Conservation (phyloP, 2,797 vertebrate species). For the Leptatherina wallacei region DNA sequence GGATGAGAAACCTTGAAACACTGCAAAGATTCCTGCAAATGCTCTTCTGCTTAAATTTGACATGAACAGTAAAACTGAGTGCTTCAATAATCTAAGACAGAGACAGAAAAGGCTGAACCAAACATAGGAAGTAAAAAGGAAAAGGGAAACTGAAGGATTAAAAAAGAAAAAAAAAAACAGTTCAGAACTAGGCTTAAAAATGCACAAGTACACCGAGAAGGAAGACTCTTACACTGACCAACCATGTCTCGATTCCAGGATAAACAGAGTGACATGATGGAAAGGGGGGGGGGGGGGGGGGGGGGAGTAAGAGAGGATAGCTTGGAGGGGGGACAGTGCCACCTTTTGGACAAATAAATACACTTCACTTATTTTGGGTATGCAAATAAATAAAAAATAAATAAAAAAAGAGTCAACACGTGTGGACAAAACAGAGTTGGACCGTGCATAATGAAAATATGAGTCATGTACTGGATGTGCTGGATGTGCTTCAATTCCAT, state of each 20-base stretch:
- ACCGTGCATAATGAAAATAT: not conserved
- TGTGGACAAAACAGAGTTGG: not conserved
- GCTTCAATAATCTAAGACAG: not conserved
- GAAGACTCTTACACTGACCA: slow-evolving; percentile 3
- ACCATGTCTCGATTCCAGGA: slow-evolving; percentile 8
- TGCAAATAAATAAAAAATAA: not conserved
- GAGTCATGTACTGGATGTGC: not conserved
- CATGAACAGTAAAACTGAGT: slow-evolving; percentile 42
- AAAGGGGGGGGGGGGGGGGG: no score
- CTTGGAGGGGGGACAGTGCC: slow-evolving; percentile 69
- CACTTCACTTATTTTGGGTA: slow-evolving; percentile 23
- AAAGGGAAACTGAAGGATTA: not conserved
- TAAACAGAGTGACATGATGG: slow-evolving; percentile 13
- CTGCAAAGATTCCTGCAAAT: slow-evolving; percentile 41
- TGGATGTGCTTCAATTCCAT: not conserved
- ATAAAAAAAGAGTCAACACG: not conserved
- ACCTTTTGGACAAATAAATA: slow-evolving; percentile 74
- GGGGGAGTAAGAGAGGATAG: slow-evolving; percentile 16
- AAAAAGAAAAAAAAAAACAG: no score
- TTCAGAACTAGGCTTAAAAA: not conserved
- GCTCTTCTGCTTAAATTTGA: slow-evolving; percentile 39
- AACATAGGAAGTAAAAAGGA: not conserved
- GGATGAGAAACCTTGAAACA: slow-evolving; percentile 15
- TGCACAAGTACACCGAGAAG: not conserved
- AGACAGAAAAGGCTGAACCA: not conserved